These are phyloP conservation scores for Campopleginae sp. DNA, from an alignment of 2,888 invertebrate genomes.

Conservation along the genomic window DNA sequence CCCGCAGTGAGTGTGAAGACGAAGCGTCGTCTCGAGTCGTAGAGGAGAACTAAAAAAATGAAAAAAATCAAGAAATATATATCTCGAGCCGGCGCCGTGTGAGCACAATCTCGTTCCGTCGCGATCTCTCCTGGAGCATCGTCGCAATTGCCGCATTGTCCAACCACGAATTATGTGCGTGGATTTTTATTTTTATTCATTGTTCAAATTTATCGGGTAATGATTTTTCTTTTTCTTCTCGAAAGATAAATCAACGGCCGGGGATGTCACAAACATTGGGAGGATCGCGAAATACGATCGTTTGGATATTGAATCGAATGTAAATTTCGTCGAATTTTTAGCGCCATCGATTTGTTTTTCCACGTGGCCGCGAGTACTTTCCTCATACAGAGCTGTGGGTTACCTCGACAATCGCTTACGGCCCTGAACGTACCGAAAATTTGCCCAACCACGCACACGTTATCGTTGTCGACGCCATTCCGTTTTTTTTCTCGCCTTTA, in stretches of 20 bases:
- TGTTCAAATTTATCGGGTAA: neutral
- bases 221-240: neutral
- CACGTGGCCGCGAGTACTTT: slow-evolving; percentile 36
- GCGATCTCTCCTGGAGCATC: neutral
- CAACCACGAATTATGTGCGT: neutral
- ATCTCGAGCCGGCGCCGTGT: neutral
- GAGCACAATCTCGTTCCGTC: slow-evolving; percentile 8
- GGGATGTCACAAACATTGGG: too few relatives aligned
- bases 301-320: neutral
- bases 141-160: neutral
- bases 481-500: neutral
- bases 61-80: neutral
- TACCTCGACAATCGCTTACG: slow-evolving; percentile 29
- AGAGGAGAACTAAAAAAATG: slow-evolving; percentile 12
- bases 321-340: neutral
- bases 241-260: neutral
- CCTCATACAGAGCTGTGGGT: neutral
- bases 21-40: slow-evolving; percentile 32
- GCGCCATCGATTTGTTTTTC: neutral
- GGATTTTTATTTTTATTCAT: neutral
- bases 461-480: slow-evolving; percentile 49
- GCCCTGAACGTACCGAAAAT: slow-evolving; percentile 61
- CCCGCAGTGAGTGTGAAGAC: slow-evolving; percentile 7
- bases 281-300: neutral
- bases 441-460: slow-evolving; percentile 40